Percentiles rank a stretch among this genome's conserved stretches.
Conservation (phyloP, 2,113 vertebrate genomes). For the Hypanus sabinus region DNA sequence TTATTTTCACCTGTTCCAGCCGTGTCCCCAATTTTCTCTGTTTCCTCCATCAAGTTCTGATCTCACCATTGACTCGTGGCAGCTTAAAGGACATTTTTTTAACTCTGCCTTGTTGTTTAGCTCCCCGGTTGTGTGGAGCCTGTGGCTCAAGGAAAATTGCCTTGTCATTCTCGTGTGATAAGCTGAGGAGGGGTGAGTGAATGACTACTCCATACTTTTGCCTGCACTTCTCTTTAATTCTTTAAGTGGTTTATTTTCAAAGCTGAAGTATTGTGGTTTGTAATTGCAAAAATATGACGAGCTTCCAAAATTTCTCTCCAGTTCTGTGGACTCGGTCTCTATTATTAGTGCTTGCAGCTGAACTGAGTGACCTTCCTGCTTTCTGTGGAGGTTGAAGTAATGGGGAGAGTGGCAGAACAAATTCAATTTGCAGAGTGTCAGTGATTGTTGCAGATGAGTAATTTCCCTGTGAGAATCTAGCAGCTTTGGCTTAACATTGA, state of each 20-base stretch:
- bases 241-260: constrained; percentile 36
- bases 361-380: constrained; percentile 19
- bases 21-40: background rate
- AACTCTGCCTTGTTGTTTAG: background rate
- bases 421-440: background rate
- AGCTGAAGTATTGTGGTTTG: constrained; percentile 1
- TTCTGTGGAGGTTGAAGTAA: background rate
- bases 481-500: background rate
- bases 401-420: background rate
- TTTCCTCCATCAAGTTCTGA: background rate
- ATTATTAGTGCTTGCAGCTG: constrained; percentile 3
- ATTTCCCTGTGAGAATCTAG: background rate
- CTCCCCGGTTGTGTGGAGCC: too few species aligned
- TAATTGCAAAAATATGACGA: constrained; percentile 34
- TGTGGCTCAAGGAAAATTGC: background rate
- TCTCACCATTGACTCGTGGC: background rate
- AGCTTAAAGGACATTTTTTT: background rate
- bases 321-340: background rate
- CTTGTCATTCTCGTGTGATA: background rate
- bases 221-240: constrained; percentile 21
- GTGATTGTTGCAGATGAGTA: background rate
- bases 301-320: constrained; percentile 19
- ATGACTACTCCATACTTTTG: background rate
- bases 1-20: background rate
- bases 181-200: background rate